Base-by-base conservation (phyloP, 2,888 invertebrate species). In the Cybosia mesomella region DNA sequence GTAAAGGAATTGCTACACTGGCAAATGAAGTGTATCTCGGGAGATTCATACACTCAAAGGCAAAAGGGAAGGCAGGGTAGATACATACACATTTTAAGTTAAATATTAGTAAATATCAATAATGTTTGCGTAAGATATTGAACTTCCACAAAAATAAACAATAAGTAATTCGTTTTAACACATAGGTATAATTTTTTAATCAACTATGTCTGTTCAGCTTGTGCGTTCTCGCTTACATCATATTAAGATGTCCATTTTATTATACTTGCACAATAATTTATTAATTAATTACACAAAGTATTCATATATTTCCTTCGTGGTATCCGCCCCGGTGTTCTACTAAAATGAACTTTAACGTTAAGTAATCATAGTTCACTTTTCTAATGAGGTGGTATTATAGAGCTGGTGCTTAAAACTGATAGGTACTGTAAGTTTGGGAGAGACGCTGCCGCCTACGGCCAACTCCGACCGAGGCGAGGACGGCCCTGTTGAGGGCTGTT, bases 231-330 rank as follows among this genome's bases (percentile, higher is more conserved):
- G 65, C 61, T 76, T 72, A 66, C 53, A 71, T 77, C 72, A 66
- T 77, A 74, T 74, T 70, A 77, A 68, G 67, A 70, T 59, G 67
- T 68, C 66, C 67, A 72, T 71, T 80, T 80, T 80, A 78, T 75
- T 75, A 66, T 67, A 66, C 73, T 62, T 70, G 63, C 36, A 70
- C 60, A 68, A 74, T 70, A 78, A 78, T 77, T 80, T 80, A 77
- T 71, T 74, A 77, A 78, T 78, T 78, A 80, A 80, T 80, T 73
- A 80, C 69, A 66, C 67, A 78, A 78, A 75, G 73, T 79, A 65
- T 68, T 65, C 60, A 78, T 76, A 79, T 69, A 54, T 78, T 63
- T 70, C 55, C 59, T 58, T 67, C 24, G 54, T 34, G 3, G 34
- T 32, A 32, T 18, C 0, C 10, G 8, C 18, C 13, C 4, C 15